Percentiles rank a stretch among this genome's conserved stretches.
These are phyloP conservation scores for Caracal caracal DNA, from an alignment of 2,113 vertebrate species.

Conservation along the genomic window DNA sequence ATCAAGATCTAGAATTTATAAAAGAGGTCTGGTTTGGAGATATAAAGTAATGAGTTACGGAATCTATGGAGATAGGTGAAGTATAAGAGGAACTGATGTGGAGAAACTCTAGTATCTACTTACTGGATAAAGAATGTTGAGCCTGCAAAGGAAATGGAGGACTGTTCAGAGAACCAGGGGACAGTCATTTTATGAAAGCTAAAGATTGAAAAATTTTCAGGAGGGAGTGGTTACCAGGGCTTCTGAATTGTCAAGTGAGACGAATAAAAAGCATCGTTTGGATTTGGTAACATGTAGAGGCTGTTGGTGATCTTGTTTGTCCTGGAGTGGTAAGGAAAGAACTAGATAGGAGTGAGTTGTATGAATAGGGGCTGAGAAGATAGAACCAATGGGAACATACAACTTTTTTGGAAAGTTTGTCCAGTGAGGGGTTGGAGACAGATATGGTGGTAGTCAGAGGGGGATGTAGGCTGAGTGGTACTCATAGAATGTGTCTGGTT, in stretches of 20 bases:
- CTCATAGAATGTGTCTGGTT: neutral
- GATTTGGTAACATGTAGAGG: neutral
- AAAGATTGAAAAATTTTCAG: neutral
- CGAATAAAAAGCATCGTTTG: neutral
- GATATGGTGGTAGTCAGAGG: neutral
- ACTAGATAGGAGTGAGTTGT: neutral
- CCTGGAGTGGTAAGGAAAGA: neutral
- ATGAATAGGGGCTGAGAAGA: neutral
- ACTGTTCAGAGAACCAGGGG: neutral
- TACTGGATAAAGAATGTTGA: neutral
- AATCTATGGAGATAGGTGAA: neutral
- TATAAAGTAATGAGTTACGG: neutral
- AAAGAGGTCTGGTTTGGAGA: neutral
- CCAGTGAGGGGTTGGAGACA: neutral
- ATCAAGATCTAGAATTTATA: neutral
- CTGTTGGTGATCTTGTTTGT: neutral
- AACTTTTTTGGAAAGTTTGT: neutral
- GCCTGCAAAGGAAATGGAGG: neutral
- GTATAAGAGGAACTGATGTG: neutral
- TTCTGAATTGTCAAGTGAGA: constrained; percentile 17
- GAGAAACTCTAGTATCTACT: neutral
- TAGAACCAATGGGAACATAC: neutral
- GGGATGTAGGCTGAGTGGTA: neutral
- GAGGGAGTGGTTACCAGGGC: neutral
- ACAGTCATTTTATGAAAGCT: neutral